A percentile compares a stretch with the other conserved stretches of the same genome.
phyloP scores from a whole-genome alignment of 2,113 vertebrate species.

The Gobio gobio region DNA sequence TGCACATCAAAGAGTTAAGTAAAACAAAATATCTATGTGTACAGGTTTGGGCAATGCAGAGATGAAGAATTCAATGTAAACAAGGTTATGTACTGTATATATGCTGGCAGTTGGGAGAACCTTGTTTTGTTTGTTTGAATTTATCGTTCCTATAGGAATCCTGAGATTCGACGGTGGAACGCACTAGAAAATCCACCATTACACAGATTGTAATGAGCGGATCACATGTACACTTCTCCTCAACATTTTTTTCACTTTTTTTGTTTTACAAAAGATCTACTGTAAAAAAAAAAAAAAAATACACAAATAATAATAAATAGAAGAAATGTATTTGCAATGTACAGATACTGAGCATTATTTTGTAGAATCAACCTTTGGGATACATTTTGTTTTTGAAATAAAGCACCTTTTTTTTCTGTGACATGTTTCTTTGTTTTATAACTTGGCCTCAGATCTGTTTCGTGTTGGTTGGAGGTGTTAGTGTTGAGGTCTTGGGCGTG shows the following conservation, averaged over 20 bases:
- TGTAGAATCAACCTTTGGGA: slow-evolving; percentile 64
- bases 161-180: slow-evolving; percentile 47
- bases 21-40: slow-evolving; percentile 19
- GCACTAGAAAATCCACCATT: slow-evolving; percentile 26
- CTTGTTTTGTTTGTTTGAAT: slow-evolving; percentile 40
- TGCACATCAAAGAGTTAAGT: slow-evolving; percentile 35
- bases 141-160: slow-evolving; percentile 49
- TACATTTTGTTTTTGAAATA: slow-evolving; percentile 75
- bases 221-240: slow-evolving; percentile 35
- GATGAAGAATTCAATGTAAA: slow-evolving; percentile 24
- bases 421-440: slow-evolving; percentile 14
- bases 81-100: slow-evolving; percentile 57
- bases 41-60: slow-evolving; percentile 11
- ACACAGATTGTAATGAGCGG: slow-evolving; percentile 38
- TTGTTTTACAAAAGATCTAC: slow-evolving; percentile 67
- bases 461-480: slow-evolving; percentile 2
- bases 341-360: slow-evolving; percentile 66
- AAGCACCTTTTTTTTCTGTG: slow-evolving; percentile 79
- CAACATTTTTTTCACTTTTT: slow-evolving; percentile 39
- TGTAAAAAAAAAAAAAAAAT: slow-evolving; percentile 48
- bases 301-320: background rate
- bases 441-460: background rate
- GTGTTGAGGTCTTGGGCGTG: slow-evolving; percentile 1
- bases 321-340: slow-evolving; percentile 60
- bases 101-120: slow-evolving; percentile 43